A percentile compares a stretch with the other conserved stretches of the same genome.
These are phyloP conservation scores for Anagyrus pseudococci DNA, from an alignment of 2,888 invertebrate genomes.

Conservation along the genomic window DNA sequence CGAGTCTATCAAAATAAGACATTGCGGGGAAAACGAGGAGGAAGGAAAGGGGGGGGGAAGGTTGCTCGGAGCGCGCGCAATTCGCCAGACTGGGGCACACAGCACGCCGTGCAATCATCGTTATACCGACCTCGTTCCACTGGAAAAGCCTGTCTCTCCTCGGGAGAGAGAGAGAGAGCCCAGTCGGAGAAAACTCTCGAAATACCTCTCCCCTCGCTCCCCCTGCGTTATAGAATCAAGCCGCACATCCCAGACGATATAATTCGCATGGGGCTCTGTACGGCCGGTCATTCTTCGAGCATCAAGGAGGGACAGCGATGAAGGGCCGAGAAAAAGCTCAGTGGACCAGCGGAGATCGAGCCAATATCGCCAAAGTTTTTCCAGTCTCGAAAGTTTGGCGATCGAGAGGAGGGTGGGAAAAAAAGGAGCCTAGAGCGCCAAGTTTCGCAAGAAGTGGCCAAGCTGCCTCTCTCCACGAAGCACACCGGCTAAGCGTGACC, in stretches of 20 bases:
- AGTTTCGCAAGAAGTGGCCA: constrained; percentile 2
- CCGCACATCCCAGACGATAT: too few species aligned
- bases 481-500: constrained; percentile 13
- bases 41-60: too few species aligned
- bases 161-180: neutral
- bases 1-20: neutral
- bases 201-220: too few species aligned
- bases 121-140: constrained; percentile 19
- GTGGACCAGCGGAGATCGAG: constrained; percentile 33
- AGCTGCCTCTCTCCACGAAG: constrained; percentile 15
- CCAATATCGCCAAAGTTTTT: constrained; percentile 54
- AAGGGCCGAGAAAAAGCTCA: neutral
- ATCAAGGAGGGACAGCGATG: neutral
- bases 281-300: too few species aligned
- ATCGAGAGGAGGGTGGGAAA: constrained; percentile 12
- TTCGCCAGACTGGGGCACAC: neutral
- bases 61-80: too few species aligned
- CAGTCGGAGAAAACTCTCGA: too few species aligned
- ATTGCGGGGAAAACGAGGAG: neutral
- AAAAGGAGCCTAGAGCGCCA: neutral
- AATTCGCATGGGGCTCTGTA: too few species aligned
- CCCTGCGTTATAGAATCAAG: too few species aligned
- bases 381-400: constrained; percentile 27
- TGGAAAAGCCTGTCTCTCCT: neutral
- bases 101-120: constrained; percentile 23